These are phyloP conservation scores for Pungitius pungitius DNA, from an alignment of 2,113 vertebrate genomes.

Conservation along the genomic window DNA sequence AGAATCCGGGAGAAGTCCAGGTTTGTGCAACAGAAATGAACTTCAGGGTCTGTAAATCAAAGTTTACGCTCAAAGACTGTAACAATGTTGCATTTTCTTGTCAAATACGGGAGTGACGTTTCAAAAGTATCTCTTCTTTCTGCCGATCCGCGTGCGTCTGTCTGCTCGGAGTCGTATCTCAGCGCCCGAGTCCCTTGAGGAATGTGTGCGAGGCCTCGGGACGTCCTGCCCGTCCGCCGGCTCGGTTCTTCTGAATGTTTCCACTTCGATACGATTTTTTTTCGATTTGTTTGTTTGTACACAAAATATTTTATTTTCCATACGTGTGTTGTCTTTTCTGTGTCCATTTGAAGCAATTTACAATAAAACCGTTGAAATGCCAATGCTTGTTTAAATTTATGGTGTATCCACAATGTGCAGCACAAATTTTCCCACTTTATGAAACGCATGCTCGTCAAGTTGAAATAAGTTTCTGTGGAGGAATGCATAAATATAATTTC, in stretches of 20 bases:
- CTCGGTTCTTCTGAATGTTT: slow-evolving; percentile 55
- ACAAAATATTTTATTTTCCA: slow-evolving; percentile 72
- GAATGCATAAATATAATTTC: neutral
- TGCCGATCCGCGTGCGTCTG: slow-evolving; percentile 1
- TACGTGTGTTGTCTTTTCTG: slow-evolving; percentile 59
- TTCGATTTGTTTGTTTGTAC: slow-evolving; percentile 66
- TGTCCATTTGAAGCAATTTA: slow-evolving; percentile 68
- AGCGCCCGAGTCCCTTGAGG: neutral
- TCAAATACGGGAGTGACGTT: neutral
- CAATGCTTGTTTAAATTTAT: slow-evolving; percentile 25
- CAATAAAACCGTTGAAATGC: slow-evolving; percentile 78
- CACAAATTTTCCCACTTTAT: neutral
- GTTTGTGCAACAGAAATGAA: slow-evolving; percentile 3
- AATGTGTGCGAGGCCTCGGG: slow-evolving; percentile 5
- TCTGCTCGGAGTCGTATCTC: neutral
- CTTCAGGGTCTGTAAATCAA: slow-evolving; percentile 1
- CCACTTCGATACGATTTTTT: slow-evolving; percentile 44
- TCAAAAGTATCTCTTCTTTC: neutral
- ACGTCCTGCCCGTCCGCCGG: slow-evolving; percentile 2
- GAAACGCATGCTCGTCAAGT: neutral
- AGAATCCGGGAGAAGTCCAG: neutral
- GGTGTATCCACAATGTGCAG: neutral
- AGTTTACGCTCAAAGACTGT: neutral
- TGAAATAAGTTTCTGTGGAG: neutral
- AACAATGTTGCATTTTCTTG: neutral